Evolutionary conservation across 1,140 invertebrate genomes (phyloP), one percentile per base, ranked within the genome.

Genomic region (Argopecten irradians): DNA sequence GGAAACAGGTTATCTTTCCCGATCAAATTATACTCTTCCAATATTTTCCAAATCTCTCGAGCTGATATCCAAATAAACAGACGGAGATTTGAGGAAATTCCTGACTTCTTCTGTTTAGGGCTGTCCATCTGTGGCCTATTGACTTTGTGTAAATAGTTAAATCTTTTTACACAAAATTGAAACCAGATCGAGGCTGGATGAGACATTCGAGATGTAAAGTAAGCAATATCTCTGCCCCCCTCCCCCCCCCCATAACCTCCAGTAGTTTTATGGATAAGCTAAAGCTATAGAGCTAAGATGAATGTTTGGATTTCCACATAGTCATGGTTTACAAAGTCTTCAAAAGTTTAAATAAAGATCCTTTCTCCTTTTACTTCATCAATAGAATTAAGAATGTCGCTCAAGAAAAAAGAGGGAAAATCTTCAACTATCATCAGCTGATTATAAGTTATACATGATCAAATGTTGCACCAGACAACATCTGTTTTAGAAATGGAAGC

Each of bases 11-110:
- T 71, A 71, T 71, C 55, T 71, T 71, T 71, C 55, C n/a, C 28
- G n/a, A 71, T 71, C 55, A 71, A 71, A 71, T 71, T 71, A 71
- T 71, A 71, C 55, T 71, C 55, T 71, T 28, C 55, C 55, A 71
- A 71, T 71, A n/a, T 71, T 71, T n/a, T n/a, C 55, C 22, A 71
- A 71, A 71, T 71, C 55, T 71, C 55, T n/a, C 22, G 55, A 71
- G 22, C 22, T 28, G 8, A 71, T 16, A 28, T 71, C 55, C 22
- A 71, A 71, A 71, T 71, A 71, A 71, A 71, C 55, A 71, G 14
- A n/a, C 14, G 16, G 22, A n/a, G 55, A 28, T 71, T 71, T 71
- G 55, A 71, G 55, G 55, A 71, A 71, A 71, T 71, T 71, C 55
- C 28, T 28, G 22, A 16, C 22, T 71, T 71, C 28, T n/a, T 71